These are phyloP conservation scores for Helogale parvula DNA, from an alignment of 2,113 vertebrate species.

Conservation along the genomic window DNA sequence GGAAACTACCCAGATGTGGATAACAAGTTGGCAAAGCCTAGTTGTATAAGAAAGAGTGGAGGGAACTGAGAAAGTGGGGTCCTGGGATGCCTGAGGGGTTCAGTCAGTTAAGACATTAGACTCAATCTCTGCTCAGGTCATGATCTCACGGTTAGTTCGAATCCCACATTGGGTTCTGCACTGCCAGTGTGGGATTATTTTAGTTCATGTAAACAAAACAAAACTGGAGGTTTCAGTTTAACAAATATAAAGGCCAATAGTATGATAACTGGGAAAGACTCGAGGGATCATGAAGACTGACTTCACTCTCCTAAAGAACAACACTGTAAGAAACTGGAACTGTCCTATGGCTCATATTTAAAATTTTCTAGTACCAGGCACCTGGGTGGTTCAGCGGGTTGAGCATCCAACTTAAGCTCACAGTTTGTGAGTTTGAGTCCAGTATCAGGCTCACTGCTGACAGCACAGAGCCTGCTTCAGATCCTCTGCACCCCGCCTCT, in stretches of 20 bases:
- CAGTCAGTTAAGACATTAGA: too few relatives aligned
- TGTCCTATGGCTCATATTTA: background rate
- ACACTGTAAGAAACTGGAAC: background rate
- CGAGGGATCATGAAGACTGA: background rate
- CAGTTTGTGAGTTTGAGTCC: too few relatives aligned
- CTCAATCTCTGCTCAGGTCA: too few relatives aligned
- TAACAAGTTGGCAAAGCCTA: background rate
- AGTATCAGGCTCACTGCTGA: too few relatives aligned
- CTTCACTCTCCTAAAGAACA: background rate
- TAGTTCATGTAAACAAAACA: constrained; percentile 5
- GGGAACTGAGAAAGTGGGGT: background rate
- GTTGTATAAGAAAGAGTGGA: background rate
- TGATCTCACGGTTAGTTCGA: too few relatives aligned
- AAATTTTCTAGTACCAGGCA: background rate
- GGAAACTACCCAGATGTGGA: background rate
- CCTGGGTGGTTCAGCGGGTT: too few relatives aligned
- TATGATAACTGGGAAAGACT: background rate
- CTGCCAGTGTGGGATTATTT: background rate
- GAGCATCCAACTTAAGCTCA: too few relatives aligned
- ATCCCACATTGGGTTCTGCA: too few relatives aligned
- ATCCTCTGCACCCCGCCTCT: too few relatives aligned
- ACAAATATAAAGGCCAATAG: background rate
- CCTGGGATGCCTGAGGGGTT: background rate
- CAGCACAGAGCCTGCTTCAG: too few relatives aligned
- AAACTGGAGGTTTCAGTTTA: constrained; percentile 20